Evolutionary conservation across 2,113 vertebrate genomes (phyloP), one percentile per base, ranked within the genome.

Genomic region (Chlamydotis undulata): DNA sequence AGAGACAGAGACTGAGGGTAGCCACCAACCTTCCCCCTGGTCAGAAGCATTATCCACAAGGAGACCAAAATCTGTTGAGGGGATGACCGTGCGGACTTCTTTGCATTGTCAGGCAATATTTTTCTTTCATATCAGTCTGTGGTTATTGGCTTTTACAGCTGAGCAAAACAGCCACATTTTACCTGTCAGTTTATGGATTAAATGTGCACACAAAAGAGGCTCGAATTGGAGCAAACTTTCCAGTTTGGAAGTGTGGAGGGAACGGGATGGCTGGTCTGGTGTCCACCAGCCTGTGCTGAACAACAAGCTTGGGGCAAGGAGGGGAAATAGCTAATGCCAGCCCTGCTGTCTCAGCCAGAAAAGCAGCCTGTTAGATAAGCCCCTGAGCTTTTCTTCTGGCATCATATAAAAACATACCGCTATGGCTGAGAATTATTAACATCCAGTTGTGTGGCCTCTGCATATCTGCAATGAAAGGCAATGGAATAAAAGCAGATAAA

Each of bases 321-420:
- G 39, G 55, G 26, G 76, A 94, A 84, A 56, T 24, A 71, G 43
- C n/a, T 83, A 65, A 59, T 89, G 76, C 88, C 71, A 90, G 25
- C 37, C 94, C 75, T 90, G 35, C 83, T 79, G 37, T 85, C 67
- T 94, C 52, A 81, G 79, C 76, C 85, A 75, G 83, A 35, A 57
- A 84, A 87, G 31, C 70, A 78, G 65, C 55, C 69, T 56, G 85
- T 91, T 89, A 87, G 70, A 82, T 97, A 69, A 96, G 88, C 61
- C 93, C 83, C 81, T 91, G 57, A 79, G 82, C 79, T 89, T 95
- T 91, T 67, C 70, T 96, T 87, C 87, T 77, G 73, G 59, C 37
- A 31, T 71, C 50, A 24, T 25, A 78, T 63, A 69, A 92, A 96
- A 49, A 61, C 84, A 59, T 79, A 52, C 29, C 2, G 12, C 88